These are phyloP conservation scores for Metallyticus violacea DNA, from an alignment of 2,888 invertebrate genomes.

Conservation along the genomic window DNA sequence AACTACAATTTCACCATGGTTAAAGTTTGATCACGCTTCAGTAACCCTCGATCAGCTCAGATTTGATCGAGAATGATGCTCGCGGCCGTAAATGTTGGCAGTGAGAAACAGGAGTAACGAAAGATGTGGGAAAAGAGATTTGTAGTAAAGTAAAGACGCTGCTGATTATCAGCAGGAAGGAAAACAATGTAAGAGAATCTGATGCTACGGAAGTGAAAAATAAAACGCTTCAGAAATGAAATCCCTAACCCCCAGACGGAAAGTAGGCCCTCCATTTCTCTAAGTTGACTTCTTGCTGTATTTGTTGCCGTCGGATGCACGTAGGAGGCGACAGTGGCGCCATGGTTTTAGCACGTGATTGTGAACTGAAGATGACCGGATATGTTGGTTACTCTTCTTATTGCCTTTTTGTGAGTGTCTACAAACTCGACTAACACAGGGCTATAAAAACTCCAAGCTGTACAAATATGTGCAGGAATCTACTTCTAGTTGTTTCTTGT, in stretches of 20 bases:
- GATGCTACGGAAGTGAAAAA: not conserved
- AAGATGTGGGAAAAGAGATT: too few relatives aligned
- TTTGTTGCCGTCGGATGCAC: not conserved
- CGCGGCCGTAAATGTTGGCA: too few relatives aligned
- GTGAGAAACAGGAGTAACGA: too few relatives aligned
- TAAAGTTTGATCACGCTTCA: too few relatives aligned
- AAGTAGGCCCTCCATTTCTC: not conserved
- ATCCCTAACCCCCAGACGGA: not conserved
- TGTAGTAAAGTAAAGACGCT: too few relatives aligned
- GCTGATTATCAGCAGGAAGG: not conserved
- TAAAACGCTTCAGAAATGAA: not conserved
- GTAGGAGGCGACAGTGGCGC: not conserved
- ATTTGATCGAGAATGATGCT: too few relatives aligned
- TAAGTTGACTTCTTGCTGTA: not conserved
- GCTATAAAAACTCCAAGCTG: not conserved
- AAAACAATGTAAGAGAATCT: too few relatives aligned
- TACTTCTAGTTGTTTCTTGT: not conserved
- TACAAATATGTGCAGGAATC: not conserved
- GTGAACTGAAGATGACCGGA: not conserved
- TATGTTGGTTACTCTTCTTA: not conserved
- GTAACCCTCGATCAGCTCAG: too few relatives aligned
- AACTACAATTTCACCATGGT: too few relatives aligned
- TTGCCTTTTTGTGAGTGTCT: not conserved
- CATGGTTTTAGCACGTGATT: slow-evolving; percentile 3
- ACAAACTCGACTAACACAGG: not conserved